Percentiles rank a stretch among this genome's conserved stretches.
Evolutionary conservation across 2,113 vertebrate species (phyloP).

Genomic region (Henicopernis longicauda): DNA sequence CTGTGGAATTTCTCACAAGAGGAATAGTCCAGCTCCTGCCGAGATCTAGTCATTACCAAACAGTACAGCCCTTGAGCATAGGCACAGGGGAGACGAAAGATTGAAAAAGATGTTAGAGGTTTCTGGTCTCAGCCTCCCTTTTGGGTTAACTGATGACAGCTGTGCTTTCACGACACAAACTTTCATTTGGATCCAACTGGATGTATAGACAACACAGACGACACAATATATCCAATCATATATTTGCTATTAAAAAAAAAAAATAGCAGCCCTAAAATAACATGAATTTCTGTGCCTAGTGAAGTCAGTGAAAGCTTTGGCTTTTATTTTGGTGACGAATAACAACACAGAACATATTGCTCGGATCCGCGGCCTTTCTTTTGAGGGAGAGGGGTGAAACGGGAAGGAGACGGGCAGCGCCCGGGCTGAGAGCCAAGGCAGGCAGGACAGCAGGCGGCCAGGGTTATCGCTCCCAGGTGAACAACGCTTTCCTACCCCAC

Average conservation of each 20-base stretch:
- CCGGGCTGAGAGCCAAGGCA: not conserved
- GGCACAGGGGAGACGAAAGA: not conserved
- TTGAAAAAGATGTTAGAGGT: not conserved
- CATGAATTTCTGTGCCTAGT: not conserved
- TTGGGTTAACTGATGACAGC: not conserved
- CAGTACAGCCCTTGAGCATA: not conserved
- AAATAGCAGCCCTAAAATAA: not conserved
- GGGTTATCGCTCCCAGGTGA: not conserved
- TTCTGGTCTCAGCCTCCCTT: not conserved
- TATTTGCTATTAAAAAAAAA: not conserved
- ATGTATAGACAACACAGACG: not conserved
- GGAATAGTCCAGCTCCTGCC: not conserved
- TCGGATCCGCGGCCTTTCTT: not conserved
- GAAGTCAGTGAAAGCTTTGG: not conserved
- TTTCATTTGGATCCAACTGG: not conserved
- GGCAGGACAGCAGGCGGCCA: not conserved
- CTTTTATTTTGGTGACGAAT: not conserved
- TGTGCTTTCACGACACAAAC: not conserved
- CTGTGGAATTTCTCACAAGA: not conserved
- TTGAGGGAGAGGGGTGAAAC: not conserved
- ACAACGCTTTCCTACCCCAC: not conserved
- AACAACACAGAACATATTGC: not conserved
- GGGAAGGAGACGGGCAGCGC: not conserved
- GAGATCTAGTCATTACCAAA: not conserved
- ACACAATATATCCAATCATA: not conserved